Evolutionary conservation across 2,888 invertebrate genomes (phyloP).

Genomic region (Ormia ochracea): DNA sequence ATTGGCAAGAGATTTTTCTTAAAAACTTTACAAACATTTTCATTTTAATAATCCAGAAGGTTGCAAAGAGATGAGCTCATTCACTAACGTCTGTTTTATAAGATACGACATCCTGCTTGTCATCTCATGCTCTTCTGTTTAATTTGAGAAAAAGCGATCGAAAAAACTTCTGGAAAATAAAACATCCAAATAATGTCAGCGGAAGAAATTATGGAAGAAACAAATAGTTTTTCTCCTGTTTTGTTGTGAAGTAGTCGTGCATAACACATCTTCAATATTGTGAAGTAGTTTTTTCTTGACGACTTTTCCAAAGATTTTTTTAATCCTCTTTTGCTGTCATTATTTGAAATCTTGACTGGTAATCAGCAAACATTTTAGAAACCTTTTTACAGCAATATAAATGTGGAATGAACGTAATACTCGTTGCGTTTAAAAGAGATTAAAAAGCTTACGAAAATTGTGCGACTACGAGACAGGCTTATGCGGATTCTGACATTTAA

Average conservation of each 20-base stretch:
- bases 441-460: too few relatives aligned
- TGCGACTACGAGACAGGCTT: too few relatives aligned
- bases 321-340: background rate
- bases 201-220: slow-evolving; percentile 25
- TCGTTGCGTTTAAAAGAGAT: too few relatives aligned
- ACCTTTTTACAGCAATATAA: background rate
- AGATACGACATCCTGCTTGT: background rate
- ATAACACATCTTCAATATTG: slow-evolving; percentile 24
- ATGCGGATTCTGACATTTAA: too few relatives aligned
- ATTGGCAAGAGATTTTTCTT: too few relatives aligned
- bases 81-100: background rate
- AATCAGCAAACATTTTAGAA: background rate
- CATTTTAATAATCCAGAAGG: too few relatives aligned
- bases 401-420: background rate
- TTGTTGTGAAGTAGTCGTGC: slow-evolving; percentile 26
- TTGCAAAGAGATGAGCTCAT: too few relatives aligned
- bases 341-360: background rate
- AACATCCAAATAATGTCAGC: slow-evolving; percentile 19
- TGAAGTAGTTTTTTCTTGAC: background rate
- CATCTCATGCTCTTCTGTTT: background rate
- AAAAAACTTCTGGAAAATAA: slow-evolving; percentile 1
- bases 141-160: background rate
- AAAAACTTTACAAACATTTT: too few relatives aligned
- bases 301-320: background rate
- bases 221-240: slow-evolving; percentile 29